These are phyloP conservation scores for Noctua comes DNA, from an alignment of 2,888 invertebrate genomes.

Conservation along the genomic window DNA sequence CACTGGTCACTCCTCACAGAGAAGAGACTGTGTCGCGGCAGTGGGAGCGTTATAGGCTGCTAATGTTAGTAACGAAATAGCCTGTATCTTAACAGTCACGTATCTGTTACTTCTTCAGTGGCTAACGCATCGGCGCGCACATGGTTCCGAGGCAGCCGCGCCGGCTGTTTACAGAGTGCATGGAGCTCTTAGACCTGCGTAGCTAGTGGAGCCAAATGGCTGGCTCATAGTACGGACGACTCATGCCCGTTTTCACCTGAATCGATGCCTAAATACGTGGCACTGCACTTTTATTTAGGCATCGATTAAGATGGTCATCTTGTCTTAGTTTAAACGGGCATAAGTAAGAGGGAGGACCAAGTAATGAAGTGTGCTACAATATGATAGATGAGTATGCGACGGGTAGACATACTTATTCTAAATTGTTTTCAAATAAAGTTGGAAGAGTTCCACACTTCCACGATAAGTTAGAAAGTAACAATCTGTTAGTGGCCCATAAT, in stretches of 20 bases:
- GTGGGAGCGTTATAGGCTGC: neutral
- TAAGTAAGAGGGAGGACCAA: neutral
- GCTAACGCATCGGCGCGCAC: neutral
- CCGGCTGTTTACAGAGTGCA: constrained; percentile 10
- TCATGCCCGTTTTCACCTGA: neutral
- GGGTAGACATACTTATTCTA: neutral
- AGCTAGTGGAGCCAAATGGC: neutral
- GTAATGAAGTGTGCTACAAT: neutral
- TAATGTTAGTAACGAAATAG: neutral
- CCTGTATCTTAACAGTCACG: too few species aligned
- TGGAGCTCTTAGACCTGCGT: constrained; percentile 16
- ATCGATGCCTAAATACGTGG: neutral
- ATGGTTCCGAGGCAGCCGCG: neutral
- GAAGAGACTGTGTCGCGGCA: neutral
- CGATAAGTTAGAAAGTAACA: constrained; percentile 15
- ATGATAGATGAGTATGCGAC: neutral
- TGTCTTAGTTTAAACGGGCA: neutral
- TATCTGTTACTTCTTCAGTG: too few species aligned
- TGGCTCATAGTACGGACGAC: neutral
- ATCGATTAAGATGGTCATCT: neutral
- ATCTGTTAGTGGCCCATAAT: constrained; percentile 14
- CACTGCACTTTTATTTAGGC: neutral
- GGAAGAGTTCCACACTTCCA: neutral
- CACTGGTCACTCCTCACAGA: neutral
- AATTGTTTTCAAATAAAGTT: constrained; percentile 3